A percentile compares a stretch with the other conserved stretches of the same genome.
phyloP scores from a whole-genome alignment of 2,113 vertebrate genomes.

The Burhinus bistriatus region DNA sequence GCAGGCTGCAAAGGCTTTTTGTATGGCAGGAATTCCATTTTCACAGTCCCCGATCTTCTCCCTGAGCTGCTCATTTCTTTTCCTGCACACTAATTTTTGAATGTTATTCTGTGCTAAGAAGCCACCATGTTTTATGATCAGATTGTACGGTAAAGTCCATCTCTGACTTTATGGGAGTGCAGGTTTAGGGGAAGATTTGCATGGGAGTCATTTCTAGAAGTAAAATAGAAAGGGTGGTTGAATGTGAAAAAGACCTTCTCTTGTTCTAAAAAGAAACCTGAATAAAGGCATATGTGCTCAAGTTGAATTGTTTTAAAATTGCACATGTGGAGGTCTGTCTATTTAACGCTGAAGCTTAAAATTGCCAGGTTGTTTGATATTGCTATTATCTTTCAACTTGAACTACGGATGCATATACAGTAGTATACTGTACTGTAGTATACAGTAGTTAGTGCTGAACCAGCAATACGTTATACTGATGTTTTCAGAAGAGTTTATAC shows the following conservation, averaged over 20 bases:
- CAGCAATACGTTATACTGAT: background rate
- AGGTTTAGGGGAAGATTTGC: background rate
- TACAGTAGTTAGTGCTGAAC: background rate
- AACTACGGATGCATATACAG: background rate
- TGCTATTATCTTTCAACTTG: background rate
- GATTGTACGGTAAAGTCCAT: background rate
- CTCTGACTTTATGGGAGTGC: background rate
- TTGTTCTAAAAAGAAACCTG: background rate
- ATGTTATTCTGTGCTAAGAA: background rate
- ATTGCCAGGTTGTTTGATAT: background rate
- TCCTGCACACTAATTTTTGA: background rate
- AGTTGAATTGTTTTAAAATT: background rate
- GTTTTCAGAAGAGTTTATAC: background rate
- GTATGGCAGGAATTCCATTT: background rate
- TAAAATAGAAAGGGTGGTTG: background rate
- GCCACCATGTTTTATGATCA: background rate
- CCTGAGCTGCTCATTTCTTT: background rate
- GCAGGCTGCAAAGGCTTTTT: background rate
- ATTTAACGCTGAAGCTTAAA: background rate
- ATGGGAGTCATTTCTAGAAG: background rate
- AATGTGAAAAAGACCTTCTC: background rate
- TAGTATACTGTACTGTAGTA: background rate
- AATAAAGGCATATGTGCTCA: background rate
- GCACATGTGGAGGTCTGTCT: background rate
- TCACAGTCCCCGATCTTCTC: background rate